Percentiles rank a stretch among this genome's conserved stretches.
phyloP scores from a whole-genome alignment of 2,888 invertebrate species.

The Rhagium mordax region DNA sequence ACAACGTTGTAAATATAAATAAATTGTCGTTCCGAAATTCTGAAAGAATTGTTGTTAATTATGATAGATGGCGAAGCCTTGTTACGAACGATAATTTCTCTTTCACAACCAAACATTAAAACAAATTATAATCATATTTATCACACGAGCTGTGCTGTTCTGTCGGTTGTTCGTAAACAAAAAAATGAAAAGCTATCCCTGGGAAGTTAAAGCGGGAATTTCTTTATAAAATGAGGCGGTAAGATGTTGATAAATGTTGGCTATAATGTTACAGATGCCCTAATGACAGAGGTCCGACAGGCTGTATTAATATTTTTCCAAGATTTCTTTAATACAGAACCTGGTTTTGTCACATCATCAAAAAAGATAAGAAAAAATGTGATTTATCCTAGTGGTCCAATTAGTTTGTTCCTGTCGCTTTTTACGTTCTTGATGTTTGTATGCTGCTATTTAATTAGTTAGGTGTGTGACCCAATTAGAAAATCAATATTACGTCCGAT shows the following conservation, averaged over 20 bases:
- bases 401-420: slow-evolving; percentile 20
- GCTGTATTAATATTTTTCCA: slow-evolving; percentile 42
- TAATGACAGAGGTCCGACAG: slow-evolving; percentile 46
- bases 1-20: background rate
- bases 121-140: slow-evolving; percentile 11
- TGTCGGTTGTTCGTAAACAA: background rate
- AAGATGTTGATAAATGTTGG: slow-evolving; percentile 44
- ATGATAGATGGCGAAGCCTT: background rate
- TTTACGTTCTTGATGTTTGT: background rate
- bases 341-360: slow-evolving; percentile 41
- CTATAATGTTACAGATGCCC: slow-evolving; percentile 44
- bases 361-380: slow-evolving; percentile 30
- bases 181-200: slow-evolving; percentile 9
- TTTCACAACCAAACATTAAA: background rate
- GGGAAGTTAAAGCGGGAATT: slow-evolving; percentile 9
- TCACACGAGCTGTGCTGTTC: slow-evolving; percentile 2
- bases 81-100: background rate
- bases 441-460: background rate
- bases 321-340: slow-evolving; percentile 39
- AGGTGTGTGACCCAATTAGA: background rate
- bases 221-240: slow-evolving; percentile 36
- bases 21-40: too few relatives aligned
- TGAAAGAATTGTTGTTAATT: background rate
- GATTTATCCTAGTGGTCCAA: slow-evolving; percentile 33
- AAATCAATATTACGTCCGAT: background rate